Conservation (phyloP, 64 coral and sea anemone genomes). For the Platygyra sinensis region DNA sequence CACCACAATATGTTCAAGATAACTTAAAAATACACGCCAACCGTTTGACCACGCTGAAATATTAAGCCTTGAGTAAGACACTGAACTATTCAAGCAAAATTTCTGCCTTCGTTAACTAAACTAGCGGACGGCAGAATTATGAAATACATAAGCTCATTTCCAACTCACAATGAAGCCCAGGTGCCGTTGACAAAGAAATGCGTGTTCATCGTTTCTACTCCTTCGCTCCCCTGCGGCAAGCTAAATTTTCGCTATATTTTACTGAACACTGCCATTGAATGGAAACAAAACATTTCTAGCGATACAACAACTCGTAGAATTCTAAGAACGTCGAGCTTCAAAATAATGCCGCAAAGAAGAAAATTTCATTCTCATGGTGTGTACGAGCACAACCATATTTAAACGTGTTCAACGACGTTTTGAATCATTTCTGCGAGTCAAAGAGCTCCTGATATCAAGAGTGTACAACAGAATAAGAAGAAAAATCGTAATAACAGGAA, state of each 20-base stretch:
- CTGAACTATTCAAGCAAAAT: neutral
- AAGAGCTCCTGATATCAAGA: neutral
- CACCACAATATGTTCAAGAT: neutral
- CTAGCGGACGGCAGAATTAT: conserved; percentile 20
- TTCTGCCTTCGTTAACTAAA: neutral
- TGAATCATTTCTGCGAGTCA: neutral
- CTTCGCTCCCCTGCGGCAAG: conserved; percentile 19
- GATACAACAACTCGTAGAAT: conserved; percentile 26
- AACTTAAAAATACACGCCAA: neutral
- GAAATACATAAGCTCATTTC: conserved; percentile 9
- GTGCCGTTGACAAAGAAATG: conserved; percentile 73
- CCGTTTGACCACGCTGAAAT: neutral
- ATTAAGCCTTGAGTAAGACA: neutral
- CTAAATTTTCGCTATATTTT: neutral
- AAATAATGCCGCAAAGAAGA: neutral
- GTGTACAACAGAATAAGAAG: neutral
- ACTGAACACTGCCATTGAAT: neutral
- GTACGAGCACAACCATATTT: neutral
- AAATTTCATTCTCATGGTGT: conserved; percentile 27
- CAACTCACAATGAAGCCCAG: conserved; percentile 64
- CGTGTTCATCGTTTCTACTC: conserved; percentile 49
- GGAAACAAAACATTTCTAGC: neutral
- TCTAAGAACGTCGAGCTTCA: conserved; percentile 5
- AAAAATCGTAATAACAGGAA: neutral
- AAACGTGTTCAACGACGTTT: neutral